Evolutionary conservation across 2,113 vertebrate genomes (phyloP).

Genomic region (Engystomops pustulosus): DNA sequence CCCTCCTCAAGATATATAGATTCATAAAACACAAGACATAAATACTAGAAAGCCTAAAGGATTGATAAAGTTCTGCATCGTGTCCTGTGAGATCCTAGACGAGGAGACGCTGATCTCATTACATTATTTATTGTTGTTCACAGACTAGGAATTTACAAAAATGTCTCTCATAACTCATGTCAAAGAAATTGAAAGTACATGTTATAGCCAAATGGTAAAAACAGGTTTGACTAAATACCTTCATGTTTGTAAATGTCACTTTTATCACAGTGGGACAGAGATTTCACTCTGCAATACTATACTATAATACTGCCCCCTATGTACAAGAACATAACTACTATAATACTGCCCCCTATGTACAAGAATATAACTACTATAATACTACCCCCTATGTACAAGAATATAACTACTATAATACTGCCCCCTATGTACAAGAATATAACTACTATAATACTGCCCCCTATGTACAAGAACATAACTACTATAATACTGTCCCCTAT

Average conservation of each 20-base stretch:
- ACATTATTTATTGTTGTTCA: no score
- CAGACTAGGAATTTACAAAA: no score
- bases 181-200: background rate
- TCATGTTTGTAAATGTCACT: background rate
- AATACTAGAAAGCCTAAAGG: no score
- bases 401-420: background rate
- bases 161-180: no score
- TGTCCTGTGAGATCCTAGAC: no score
- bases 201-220: background rate
- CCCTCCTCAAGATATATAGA: no score
- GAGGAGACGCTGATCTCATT: no score
- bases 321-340: constrained; percentile 2
- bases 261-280: no score
- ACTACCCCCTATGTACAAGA: background rate
- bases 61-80: no score
- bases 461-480: no score
- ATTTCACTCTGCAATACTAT: background rate
- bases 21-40: no score
- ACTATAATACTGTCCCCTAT: no score
- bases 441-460: constrained; percentile 7
- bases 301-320: background rate
- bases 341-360: background rate
- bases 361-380: background rate
- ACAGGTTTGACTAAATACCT: background rate
- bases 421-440: background rate